Conservation (phyloP, 2,797 vertebrate genomes). For the Arnoldichthys spilopterus region DNA sequence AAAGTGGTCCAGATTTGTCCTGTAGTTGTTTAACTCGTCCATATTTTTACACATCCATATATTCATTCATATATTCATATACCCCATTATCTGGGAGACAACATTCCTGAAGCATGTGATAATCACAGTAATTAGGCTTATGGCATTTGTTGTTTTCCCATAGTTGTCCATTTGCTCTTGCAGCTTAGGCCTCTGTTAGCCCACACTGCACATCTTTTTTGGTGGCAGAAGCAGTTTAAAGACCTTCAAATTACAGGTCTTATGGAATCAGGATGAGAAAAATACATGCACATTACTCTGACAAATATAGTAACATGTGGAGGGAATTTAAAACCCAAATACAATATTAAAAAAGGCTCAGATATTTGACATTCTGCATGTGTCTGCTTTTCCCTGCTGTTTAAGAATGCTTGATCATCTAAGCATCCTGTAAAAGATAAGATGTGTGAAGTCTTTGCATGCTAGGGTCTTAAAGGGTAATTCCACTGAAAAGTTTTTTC, state of each 20-base stretch:
- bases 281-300: slow-evolving; percentile 42
- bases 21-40: slow-evolving; percentile 24
- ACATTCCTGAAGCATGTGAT: slow-evolving; percentile 46
- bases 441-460: background rate
- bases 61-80: background rate
- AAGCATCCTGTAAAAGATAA: slow-evolving; percentile 1
- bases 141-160: slow-evolving; percentile 50
- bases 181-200: slow-evolving; percentile 20
- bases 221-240: slow-evolving; percentile 51
- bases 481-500: slow-evolving; percentile 19
- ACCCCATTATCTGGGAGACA: slow-evolving; percentile 44
- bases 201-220: slow-evolving; percentile 48
- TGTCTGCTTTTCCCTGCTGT: background rate
- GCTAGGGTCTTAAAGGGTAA: background rate
- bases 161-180: slow-evolving; percentile 26
- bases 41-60: slow-evolving; percentile 29
- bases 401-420: background rate
- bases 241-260: slow-evolving; percentile 55
- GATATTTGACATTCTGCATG: slow-evolving; percentile 31
- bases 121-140: slow-evolving; percentile 52
- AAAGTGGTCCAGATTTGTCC: slow-evolving; percentile 27
- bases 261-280: slow-evolving; percentile 50
- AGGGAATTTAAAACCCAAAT: slow-evolving; percentile 49
- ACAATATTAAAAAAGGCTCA: slow-evolving; percentile 44
- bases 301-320: slow-evolving; percentile 54